phyloP scores from a whole-genome alignment of 2,888 invertebrate species.

The Amaurobius ferox region DNA sequence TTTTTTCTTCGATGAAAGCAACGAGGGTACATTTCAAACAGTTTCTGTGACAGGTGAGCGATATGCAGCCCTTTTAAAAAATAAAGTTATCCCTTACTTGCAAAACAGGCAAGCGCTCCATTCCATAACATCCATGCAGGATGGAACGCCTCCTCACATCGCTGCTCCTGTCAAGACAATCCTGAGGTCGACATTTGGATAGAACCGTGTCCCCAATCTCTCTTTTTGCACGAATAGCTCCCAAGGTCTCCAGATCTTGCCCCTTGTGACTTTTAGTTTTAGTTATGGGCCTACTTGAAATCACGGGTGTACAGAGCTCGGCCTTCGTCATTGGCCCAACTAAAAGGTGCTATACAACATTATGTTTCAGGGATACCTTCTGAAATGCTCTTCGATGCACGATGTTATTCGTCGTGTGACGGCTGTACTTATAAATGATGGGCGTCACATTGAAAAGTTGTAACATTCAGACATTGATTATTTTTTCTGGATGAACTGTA shows the following conservation, averaged over 20 bases:
- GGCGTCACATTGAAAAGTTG: too few species aligned
- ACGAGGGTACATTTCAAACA: too few species aligned
- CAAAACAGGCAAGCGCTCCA: background rate
- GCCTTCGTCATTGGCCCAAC: background rate
- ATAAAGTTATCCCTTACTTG: too few species aligned
- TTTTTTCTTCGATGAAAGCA: too few species aligned
- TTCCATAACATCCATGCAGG: constrained; percentile 4
- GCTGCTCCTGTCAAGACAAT: too few species aligned
- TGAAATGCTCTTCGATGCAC: background rate
- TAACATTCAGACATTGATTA: too few species aligned
- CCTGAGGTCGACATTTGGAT: background rate
- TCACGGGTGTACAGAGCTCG: background rate
- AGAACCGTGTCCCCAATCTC: background rate
- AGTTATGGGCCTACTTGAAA: background rate
- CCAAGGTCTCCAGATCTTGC: background rate
- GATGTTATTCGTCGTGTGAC: too few species aligned
- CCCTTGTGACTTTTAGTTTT: background rate
- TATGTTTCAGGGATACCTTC: background rate
- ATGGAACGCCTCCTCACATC: background rate
- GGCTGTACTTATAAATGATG: too few species aligned
- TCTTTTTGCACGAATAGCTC: background rate
- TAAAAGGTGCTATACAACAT: background rate
- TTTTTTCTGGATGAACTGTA: too few species aligned
- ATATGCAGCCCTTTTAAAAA: too few species aligned
- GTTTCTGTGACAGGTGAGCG: too few species aligned